Evolutionary conservation across 2,888 invertebrate genomes (phyloP).

Genomic region (Sminthurinus aureus): DNA sequence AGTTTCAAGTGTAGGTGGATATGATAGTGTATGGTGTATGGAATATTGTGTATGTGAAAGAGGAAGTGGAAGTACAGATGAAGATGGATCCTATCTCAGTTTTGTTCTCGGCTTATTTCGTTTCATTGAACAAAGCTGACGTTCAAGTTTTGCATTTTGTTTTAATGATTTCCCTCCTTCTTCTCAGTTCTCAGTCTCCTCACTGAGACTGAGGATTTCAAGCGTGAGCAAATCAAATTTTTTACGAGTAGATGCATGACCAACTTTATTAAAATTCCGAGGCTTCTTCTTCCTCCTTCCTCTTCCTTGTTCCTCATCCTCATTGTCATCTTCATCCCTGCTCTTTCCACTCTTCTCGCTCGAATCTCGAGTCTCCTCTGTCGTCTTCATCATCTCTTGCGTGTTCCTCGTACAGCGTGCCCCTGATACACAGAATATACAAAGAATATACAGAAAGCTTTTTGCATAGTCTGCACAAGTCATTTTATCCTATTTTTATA

Average conservation of each 20-base stretch:
- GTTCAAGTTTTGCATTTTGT: conserved; percentile 20
- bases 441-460: too few species aligned
- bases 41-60: not conserved
- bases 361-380: not conserved
- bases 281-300: conserved; percentile 4
- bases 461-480: not conserved
- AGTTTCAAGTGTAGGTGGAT: not conserved
- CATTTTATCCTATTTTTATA: not conserved
- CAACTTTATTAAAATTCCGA: conserved; percentile 29
- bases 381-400: not conserved
- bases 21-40: not conserved
- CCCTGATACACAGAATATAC: too few species aligned
- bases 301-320: not conserved
- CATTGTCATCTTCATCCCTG: not conserved
- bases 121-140: conserved; percentile 31
- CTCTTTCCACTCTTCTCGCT: not conserved
- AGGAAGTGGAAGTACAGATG: not conserved
- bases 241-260: conserved; percentile 17
- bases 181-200: not conserved
- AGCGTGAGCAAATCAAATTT: conserved; percentile 6
- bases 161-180: conserved; percentile 8
- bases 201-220: not conserved
- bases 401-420: not conserved
- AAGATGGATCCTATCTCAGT: not conserved
- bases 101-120: conserved; percentile 7